These are phyloP conservation scores for Pachydiplax longipennis DNA, from an alignment of 2,888 invertebrate genomes.

Conservation along the genomic window DNA sequence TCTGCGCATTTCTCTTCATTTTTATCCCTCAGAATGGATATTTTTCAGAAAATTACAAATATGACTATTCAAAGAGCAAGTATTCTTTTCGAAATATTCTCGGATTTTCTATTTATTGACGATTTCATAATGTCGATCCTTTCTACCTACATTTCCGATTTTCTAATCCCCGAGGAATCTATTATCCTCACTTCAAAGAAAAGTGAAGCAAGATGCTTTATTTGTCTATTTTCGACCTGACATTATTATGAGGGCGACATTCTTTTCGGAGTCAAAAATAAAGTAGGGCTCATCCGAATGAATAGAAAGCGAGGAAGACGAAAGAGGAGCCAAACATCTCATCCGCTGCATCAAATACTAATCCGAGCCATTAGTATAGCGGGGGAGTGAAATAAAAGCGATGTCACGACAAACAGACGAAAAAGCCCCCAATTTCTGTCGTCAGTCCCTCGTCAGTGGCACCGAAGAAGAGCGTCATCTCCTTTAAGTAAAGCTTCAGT, in stretches of 20 bases:
- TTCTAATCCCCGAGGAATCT: too few relatives aligned
- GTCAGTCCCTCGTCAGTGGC: neutral
- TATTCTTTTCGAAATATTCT: too few relatives aligned
- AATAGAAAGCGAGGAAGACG: neutral
- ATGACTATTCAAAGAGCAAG: too few relatives aligned
- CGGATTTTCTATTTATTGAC: too few relatives aligned
- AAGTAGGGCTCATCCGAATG: neutral
- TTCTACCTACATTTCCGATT: too few relatives aligned
- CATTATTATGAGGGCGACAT: neutral
- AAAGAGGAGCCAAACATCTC: neutral
- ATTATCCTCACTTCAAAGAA: too few relatives aligned
- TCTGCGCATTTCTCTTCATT: too few relatives aligned
- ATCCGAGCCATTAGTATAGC: neutral
- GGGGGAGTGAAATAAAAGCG: neutral
- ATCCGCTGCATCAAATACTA: neutral
- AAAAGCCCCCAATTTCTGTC: neutral
- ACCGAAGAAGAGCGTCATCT: neutral
- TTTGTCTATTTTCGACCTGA: too few relatives aligned
- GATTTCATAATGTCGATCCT: too few relatives aligned
- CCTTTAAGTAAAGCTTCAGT: neutral
- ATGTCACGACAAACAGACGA: neutral
- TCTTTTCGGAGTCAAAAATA: neutral
- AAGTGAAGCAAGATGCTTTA: too few relatives aligned
- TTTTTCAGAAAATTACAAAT: too few relatives aligned
- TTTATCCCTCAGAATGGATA: too few relatives aligned